Evolutionary conservation across 2,888 invertebrate genomes (phyloP), one percentile per base, ranked within the genome.

Genomic region (Bellardia bayeri): DNA sequence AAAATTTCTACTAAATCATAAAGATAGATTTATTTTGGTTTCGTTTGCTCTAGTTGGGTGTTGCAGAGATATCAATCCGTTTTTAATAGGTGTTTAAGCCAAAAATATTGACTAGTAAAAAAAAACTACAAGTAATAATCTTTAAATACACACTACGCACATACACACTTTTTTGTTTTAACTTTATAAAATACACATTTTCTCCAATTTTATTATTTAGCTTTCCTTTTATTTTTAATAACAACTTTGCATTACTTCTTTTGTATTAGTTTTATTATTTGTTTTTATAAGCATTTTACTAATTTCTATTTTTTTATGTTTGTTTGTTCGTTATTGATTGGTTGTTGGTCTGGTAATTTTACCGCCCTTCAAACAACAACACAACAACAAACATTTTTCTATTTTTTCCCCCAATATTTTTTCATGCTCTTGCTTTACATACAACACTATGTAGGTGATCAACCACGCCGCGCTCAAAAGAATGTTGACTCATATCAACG

Each of bases 401-500:
- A 0, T 71, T 84, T 58, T 76, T 78, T 75, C 23, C 54, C 33
- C 33, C 5, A 6, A 45, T 63, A 76, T 42, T 51, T 42, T 45
- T 78, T n/a, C 69, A 64, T 64, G 40, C 40, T 33, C n/a, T 11
- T 40, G 11, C 1, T 1, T 16, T 6, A 37, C 5, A 64, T 9
- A 13, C 54, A 49, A 16, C 37, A 37, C 8, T 76, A 75, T 71
- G 9, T 82, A 93, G 93, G 93, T 89, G 93, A 93, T 89, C 91
- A 91, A 82, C 92, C 91, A 86, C 92, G 93, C 86, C 93, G 94
- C 83, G 93, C 90, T 86, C 93, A 93, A 89, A 93, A 93, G 90
- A 92, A 91, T 89, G 90, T 94, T 92, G 95, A 95, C 91, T 95
- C 95, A 89, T 94, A 95, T 92, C 94, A 94, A 90, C 95, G 95